Evolutionary conservation across 2,113 vertebrate species (phyloP), one percentile per base, ranked within the genome.

Genomic region (Zosterops japonicus): DNA sequence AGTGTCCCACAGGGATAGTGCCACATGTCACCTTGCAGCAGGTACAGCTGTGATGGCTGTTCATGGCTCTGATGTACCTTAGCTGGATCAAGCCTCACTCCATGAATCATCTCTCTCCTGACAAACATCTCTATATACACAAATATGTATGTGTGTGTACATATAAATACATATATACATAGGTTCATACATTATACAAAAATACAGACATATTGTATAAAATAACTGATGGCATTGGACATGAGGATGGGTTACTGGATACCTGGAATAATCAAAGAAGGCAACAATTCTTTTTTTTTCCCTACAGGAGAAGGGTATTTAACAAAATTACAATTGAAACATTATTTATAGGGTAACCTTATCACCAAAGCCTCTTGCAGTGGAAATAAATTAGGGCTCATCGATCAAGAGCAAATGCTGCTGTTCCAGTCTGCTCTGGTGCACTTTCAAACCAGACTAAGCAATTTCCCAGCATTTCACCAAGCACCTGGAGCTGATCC

Each of bases 311-410:
- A 76, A 82, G 3, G n/a, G 2, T 39, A 82, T 72, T 94, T 82
- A 95, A 65, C 67, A 76, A 64, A 93, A 93, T 76, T 61, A 64
- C 17, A 53, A n/a, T 61, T 64, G 53, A 69, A 92, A 33, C 52
- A 35, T 93, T 65, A 93, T 87, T 89, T 87, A 79, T 76, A 79
- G 61, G 46, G n/a, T 28, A 91, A 72, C 55, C 57, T 69, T 69
- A 44, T 46, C 93, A 87, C 74, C 55, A 61, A 87, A 89, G 44
- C 41, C 53, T 93, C 87, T 89, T 60, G 14, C 63, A 57, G 70
- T 5, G 2, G 87, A 91, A 93, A 84, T 61, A 94, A 93, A 95
- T 89, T 15, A 69, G 16, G 57, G 46, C n/a, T 82, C 57, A 94
- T 94, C 75, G 63, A 57, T 91, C 89, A 83, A 2, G 60, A 94